Percentiles rank a stretch among this genome's conserved stretches.
Conservation (phyloP, 2,113 vertebrate genomes). For the Halichoeres trimaculatus region DNA sequence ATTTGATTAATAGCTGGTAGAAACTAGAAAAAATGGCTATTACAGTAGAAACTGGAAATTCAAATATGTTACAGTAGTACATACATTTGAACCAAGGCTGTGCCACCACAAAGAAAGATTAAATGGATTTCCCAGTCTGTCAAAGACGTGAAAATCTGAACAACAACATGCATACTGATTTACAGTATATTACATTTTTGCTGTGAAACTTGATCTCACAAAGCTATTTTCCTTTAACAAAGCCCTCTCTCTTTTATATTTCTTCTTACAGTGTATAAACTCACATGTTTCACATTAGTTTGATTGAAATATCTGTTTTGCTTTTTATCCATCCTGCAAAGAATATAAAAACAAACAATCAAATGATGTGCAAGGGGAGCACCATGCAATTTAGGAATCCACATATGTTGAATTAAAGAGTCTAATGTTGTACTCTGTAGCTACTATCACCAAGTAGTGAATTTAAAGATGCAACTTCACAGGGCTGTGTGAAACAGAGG, state of each 20-base stretch:
- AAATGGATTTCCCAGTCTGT: slow-evolving; percentile 56
- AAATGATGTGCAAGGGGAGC: slow-evolving; percentile 37
- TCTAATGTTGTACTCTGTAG: slow-evolving; percentile 1
- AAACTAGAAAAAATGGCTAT: slow-evolving; percentile 78
- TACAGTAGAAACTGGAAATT: slow-evolving; percentile 68
- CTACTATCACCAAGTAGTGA: slow-evolving; percentile 10
- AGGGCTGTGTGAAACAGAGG: background rate
- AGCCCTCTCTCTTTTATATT: slow-evolving; percentile 36
- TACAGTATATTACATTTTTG: slow-evolving; percentile 76
- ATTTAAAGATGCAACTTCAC: slow-evolving; percentile 8
- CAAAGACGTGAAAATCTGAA: slow-evolving; percentile 59
- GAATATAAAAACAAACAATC: slow-evolving; percentile 15
- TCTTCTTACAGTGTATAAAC: slow-evolving; percentile 16
- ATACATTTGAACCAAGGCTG: slow-evolving; percentile 64
- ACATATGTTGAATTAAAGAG: slow-evolving; percentile 3
- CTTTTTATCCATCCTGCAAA: slow-evolving; percentile 25
- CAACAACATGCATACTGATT: slow-evolving; percentile 76
- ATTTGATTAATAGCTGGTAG: slow-evolving; percentile 79
- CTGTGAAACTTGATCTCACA: slow-evolving; percentile 56
- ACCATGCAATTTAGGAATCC: slow-evolving; percentile 37
- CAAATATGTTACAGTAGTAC: slow-evolving; percentile 66
- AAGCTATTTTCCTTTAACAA: slow-evolving; percentile 47
- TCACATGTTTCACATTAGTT: slow-evolving; percentile 13
- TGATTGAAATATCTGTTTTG: slow-evolving; percentile 31
- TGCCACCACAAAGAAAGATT: slow-evolving; percentile 58